Conservation (phyloP, 2,797 vertebrate genomes). For the Fratercula arctica region DNA sequence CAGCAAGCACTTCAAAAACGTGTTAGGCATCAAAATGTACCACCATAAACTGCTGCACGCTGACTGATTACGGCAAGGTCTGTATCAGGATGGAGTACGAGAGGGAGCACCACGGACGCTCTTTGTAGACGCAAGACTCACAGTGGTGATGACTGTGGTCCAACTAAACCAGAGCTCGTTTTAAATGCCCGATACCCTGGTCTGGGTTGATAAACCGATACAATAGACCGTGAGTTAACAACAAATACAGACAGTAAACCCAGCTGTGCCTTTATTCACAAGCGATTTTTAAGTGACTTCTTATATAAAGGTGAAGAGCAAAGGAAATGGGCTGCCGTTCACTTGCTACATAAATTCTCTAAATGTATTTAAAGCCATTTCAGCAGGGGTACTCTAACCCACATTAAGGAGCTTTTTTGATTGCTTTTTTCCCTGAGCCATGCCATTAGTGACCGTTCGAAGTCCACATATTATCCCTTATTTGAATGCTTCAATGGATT, state of each 20-base stretch:
- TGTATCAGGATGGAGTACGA: neutral
- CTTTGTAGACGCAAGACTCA: neutral
- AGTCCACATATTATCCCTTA: neutral
- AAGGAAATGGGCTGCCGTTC: neutral
- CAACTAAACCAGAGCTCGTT: neutral
- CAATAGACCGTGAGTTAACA: neutral
- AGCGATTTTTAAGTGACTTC: neutral
- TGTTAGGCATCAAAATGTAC: slow-evolving; percentile 9
- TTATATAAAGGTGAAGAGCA: neutral
- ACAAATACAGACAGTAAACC: neutral
- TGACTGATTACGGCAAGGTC: neutral
- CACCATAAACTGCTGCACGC: neutral
- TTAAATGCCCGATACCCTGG: neutral
- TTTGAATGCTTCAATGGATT: slow-evolving; percentile 3
- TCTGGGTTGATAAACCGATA: neutral
- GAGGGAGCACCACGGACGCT: neutral
- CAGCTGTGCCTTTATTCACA: neutral
- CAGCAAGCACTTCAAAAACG: slow-evolving; percentile 16
- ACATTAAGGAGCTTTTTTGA: neutral
- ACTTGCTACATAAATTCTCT: neutral
- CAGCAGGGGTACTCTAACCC: neutral
- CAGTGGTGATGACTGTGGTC: neutral
- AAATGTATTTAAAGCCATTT: neutral
- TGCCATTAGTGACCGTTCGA: neutral
- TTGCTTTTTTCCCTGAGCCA: neutral